Percentiles rank a stretch among this genome's conserved stretches.
Conservation (phyloP, 2,113 vertebrate genomes). For the Cyprinodon tularosa region DNA sequence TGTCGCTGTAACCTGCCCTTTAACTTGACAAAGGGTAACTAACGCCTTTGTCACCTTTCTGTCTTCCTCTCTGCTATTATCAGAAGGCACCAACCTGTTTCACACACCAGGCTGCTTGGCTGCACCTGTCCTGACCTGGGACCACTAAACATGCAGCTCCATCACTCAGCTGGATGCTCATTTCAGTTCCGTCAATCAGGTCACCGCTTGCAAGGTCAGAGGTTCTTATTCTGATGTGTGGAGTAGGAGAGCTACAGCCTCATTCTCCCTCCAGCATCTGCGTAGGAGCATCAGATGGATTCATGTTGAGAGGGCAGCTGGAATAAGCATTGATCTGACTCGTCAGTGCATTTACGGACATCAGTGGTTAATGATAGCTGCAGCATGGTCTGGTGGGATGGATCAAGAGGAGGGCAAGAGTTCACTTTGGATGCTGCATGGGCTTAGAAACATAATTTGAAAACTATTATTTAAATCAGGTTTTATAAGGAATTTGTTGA, state of each 20-base stretch:
- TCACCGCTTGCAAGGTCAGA: conserved; percentile 30
- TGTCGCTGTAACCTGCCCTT: neutral
- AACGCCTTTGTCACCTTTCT: neutral
- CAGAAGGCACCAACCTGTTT: neutral
- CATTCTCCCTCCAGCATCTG: neutral
- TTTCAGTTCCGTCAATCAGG: conserved; percentile 7
- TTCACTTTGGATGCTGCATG: neutral
- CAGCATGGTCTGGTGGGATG: conserved; percentile 1
- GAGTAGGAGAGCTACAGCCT: neutral
- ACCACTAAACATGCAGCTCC: conserved; percentile 15
- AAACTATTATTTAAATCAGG: no score
- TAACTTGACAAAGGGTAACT: conserved; percentile 3
- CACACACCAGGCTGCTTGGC: neutral
- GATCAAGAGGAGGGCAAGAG: neutral
- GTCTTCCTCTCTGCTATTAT: neutral
- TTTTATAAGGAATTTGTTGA: neutral
- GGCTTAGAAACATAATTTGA: neutral
- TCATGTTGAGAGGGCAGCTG: conserved; percentile 36
- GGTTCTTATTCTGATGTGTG: conserved; percentile 47
- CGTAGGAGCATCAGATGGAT: conserved; percentile 26
- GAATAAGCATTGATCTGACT: conserved; percentile 51
- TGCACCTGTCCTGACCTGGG: conserved; percentile 18
- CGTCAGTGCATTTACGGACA: conserved; percentile 34
- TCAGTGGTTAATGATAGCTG: conserved; percentile 10
- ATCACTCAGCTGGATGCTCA: conserved; percentile 30